Percentiles rank a stretch among this genome's conserved stretches.
These are phyloP conservation scores for Tridacna gigas DNA, from an alignment of 2,888 invertebrate genomes.

Conservation along the genomic window DNA sequence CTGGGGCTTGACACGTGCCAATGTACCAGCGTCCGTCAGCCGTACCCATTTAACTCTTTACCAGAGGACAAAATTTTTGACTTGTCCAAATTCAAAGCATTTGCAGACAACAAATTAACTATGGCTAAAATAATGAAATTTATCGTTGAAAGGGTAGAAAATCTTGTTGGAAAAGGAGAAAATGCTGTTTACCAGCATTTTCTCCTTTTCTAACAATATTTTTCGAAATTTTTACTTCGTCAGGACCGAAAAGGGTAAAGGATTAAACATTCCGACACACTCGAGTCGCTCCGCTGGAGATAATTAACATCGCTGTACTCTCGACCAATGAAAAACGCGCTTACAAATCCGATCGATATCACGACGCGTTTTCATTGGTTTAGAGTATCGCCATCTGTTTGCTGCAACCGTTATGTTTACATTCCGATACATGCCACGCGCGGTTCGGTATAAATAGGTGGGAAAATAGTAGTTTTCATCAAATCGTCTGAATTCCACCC, in stretches of 20 bases:
- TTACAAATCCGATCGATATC: constrained; percentile 33
- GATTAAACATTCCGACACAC: constrained; percentile 45
- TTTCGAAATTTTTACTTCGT: no score
- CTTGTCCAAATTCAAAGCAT: background rate
- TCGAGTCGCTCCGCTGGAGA: constrained; percentile 46
- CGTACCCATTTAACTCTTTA: constrained; percentile 26
- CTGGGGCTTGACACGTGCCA: constrained; percentile 65
- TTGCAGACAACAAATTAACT: background rate
- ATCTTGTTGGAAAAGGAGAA: no score
- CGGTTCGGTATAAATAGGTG: constrained; percentile 51
- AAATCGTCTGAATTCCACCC: constrained; percentile 30
- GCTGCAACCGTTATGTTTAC: constrained; percentile 66
- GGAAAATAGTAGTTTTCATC: constrained; percentile 26
- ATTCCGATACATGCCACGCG: constrained; percentile 66
- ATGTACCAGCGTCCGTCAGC: constrained; percentile 57
- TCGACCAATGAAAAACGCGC: constrained; percentile 50
- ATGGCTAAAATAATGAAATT: no score
- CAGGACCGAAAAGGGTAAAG: no score
- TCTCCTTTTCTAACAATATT: no score
- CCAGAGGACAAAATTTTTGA: background rate
- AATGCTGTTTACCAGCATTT: no score
- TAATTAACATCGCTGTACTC: constrained; percentile 45
- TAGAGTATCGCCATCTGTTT: constrained; percentile 62
- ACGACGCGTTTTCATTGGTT: constrained; percentile 55
- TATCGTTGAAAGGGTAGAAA: no score